Conservation (phyloP, 2,797 vertebrate species). For the Avahi laniger region DNA sequence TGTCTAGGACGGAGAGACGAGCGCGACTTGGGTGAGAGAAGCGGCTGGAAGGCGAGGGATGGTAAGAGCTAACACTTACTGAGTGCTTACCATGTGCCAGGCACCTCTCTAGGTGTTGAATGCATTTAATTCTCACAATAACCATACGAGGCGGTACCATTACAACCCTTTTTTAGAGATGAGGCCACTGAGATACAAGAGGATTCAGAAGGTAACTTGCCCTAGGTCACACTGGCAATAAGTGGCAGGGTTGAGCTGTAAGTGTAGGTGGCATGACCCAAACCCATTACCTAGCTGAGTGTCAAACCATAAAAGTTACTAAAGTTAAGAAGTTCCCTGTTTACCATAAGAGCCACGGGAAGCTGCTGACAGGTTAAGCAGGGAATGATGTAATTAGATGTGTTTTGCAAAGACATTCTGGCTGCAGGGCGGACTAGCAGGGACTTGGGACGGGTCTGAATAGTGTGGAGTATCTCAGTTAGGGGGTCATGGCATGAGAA, state of each 20-base stretch:
- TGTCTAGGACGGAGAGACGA: not conserved
- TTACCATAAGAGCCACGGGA: not conserved
- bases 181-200: not conserved
- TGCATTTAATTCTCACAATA: not conserved
- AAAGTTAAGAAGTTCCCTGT: not conserved
- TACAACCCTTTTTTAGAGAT: not conserved
- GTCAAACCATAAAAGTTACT: not conserved
- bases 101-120: not conserved
- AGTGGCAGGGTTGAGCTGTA: not conserved
- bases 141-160: not conserved
- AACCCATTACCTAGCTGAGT: not conserved
- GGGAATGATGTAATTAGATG: not conserved
- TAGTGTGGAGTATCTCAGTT: not conserved
- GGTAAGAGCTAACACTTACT: not conserved
- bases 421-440: not conserved
- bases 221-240: not conserved
- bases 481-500: not conserved
- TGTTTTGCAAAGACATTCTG: not conserved
- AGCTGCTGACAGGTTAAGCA: not conserved
- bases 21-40: too few species aligned
- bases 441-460: not conserved
- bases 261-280: not conserved
- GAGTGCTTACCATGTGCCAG: not conserved
- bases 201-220: not conserved
- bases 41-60: not conserved